Conservation (phyloP, 1,140 invertebrate genomes). For the Saxidomus purpurata region DNA sequence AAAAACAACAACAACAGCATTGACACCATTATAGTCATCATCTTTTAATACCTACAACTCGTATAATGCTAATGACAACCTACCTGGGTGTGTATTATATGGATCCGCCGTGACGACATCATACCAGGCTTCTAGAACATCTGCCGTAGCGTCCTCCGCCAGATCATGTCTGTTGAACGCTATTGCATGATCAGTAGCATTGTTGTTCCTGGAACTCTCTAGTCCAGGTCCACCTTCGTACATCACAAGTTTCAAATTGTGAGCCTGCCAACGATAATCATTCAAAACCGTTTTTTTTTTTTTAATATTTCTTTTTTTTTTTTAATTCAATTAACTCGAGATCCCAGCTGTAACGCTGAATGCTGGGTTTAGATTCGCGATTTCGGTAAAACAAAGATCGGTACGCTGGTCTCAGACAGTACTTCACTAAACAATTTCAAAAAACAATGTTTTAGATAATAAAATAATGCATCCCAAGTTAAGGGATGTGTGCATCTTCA, state of each 20-base stretch:
- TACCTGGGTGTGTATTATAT: slow-evolving; percentile 64
- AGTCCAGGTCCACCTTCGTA: slow-evolving; percentile 76
- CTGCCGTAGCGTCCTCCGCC: slow-evolving; percentile 64
- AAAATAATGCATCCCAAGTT: too few relatives aligned
- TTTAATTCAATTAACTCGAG: too few relatives aligned
- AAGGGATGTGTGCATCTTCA: too few relatives aligned
- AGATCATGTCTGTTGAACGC: slow-evolving; percentile 72
- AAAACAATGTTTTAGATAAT: too few relatives aligned
- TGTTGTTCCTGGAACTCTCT: slow-evolving; percentile 66
- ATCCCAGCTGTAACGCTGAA: too few relatives aligned
- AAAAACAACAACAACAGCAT: neutral
- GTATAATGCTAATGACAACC: neutral
- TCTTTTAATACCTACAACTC: too few relatives aligned
- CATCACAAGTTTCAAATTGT: slow-evolving; percentile 74
- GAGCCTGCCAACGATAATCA: slow-evolving; percentile 49
- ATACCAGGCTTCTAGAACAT: slow-evolving; percentile 70
- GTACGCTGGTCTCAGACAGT: too few relatives aligned
- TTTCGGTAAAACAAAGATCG: too few relatives aligned
- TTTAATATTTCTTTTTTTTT: neutral
- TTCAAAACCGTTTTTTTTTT: neutral
- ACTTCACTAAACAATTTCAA: too few relatives aligned
- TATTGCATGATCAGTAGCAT: slow-evolving; percentile 74
- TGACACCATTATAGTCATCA: neutral
- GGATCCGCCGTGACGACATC: slow-evolving; percentile 55
- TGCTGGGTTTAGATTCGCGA: too few relatives aligned